Evolutionary conservation across 2,113 vertebrate species (phyloP), one percentile per base, ranked within the genome.

Genomic region (Urocynchramus pylzowi): DNA sequence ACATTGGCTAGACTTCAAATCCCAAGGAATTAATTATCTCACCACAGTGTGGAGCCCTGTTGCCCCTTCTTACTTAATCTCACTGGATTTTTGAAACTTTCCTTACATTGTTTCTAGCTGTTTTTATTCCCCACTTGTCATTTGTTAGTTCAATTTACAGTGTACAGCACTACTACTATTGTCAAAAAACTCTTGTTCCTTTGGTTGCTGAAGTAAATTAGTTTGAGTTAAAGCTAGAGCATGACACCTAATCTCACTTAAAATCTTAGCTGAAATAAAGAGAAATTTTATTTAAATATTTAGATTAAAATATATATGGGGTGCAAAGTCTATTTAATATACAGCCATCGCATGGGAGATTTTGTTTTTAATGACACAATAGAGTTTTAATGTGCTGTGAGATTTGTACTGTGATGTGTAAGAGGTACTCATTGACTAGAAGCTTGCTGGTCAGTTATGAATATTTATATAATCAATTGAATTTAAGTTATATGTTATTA

Each of bases 131-230:
- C 49, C 28, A 26, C 53, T 77, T 96, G 65, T 89, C 54, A n/a
- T 47, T 89, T 90, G 11, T 35, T 90, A 57, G n/a, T 59, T 95
- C 87, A 71, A 65, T 63, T 95, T 89, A 73, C 63, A 95, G 45
- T 94, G 16, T 16, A 44, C 28, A 84, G 23, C 11, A 53, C 42
- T 86, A 31, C 10, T 61, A 11, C 84, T 94, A 67, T 52, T 61
- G 42, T 84, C 53, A 93, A 77, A 77, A 35, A 35, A 44, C 27
- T 91, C 65, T 35, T 53, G 33, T 96, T 97, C 44, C 33, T 94
- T 94, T 93, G 44, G 47, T 87, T 97, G 35, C 57, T 97, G 85
- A 97, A 84, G 59, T 95, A 95, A 95, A 95, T 86, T 76, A 91
- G 39, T 93, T 91, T 81, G 45, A 75, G 33, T 93, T 56, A 54